Evolutionary conservation across 1,140 invertebrate species (phyloP).

Genomic region (Chrysomallon squamiferum): DNA sequence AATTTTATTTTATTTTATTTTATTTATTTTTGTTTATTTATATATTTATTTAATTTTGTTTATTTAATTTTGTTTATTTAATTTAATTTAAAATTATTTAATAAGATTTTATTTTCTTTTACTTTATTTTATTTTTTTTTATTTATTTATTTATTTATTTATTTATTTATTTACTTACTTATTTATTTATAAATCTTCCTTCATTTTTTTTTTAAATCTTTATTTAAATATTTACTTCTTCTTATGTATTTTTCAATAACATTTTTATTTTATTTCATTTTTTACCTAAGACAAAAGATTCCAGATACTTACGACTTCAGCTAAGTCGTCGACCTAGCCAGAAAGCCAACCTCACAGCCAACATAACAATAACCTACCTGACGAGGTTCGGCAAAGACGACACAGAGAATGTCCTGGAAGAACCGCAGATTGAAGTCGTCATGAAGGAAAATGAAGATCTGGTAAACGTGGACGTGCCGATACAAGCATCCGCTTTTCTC

Average conservation of each 20-base stretch:
- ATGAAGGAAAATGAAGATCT: slow-evolving; percentile 30
- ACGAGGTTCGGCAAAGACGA: not conserved
- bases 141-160: not conserved
- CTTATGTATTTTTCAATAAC: not conserved
- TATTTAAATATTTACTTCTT: not conserved
- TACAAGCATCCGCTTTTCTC: slow-evolving; percentile 41
- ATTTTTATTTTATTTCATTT: not conserved
- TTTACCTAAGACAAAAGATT: slow-evolving; percentile 28
- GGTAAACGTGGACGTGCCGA: slow-evolving; percentile 23
- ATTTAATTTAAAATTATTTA: too few species aligned
- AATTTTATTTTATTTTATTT: too few species aligned
- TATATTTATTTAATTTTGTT: too few species aligned
- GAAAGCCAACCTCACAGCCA: slow-evolving; percentile 31
- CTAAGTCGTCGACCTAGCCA: slow-evolving; percentile 36
- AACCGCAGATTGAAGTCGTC: slow-evolving; percentile 15
- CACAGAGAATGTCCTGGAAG: slow-evolving; percentile 36
- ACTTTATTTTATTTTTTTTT: too few species aligned
- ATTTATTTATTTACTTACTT: not conserved
- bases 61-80: too few species aligned
- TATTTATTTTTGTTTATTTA: too few species aligned
- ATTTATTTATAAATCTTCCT: slow-evolving; percentile 2
- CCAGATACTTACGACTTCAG: slow-evolving; percentile 39
- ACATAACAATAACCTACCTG: slow-evolving; percentile 38
- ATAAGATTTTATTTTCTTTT: too few species aligned
- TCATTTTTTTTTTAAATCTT: not conserved